A percentile compares a stretch with the other conserved stretches of the same genome.
Conservation (phyloP, 2,888 invertebrate species). For the Barypeithes pellucidus region DNA sequence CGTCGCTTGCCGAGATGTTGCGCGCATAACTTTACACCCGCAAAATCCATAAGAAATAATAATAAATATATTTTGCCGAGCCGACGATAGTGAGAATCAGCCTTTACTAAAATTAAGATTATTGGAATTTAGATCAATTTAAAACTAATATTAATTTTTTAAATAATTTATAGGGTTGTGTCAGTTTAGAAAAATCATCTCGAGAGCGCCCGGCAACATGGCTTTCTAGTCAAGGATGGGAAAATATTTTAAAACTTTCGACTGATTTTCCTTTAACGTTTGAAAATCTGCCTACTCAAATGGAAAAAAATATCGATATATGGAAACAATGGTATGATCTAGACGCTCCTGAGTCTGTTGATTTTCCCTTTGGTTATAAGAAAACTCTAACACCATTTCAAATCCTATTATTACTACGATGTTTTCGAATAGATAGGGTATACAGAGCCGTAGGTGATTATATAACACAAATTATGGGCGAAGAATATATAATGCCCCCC, state of each 20-base stretch:
- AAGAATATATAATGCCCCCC: conserved; percentile 91
- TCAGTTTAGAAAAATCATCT: conserved; percentile 83
- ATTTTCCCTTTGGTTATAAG: conserved; percentile 83
- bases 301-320: conserved; percentile 67
- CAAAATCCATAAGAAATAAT: too few species aligned
- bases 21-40: too few species aligned
- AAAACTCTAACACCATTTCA: conserved; percentile 78
- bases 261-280: conserved; percentile 80
- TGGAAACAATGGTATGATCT: conserved; percentile 85
- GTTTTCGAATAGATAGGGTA: conserved; percentile 92
- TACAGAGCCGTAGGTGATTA: conserved; percentile 90
- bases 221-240: conserved; percentile 86
- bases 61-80: too few species aligned
- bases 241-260: conserved; percentile 84
- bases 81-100: too few species aligned
- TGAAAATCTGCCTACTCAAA: conserved; percentile 76
- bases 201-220: conserved; percentile 80
- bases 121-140: too few species aligned
- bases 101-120: too few species aligned
- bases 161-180: conserved; percentile 70
- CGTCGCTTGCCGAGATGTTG: too few species aligned
- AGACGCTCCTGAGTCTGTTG: conserved; percentile 84
- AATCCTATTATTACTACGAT: conserved; percentile 87
- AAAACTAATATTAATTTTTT: not conserved
- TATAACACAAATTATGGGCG: conserved; percentile 87